Base-by-base conservation (phyloP, 2,888 invertebrate species). In the Lapara coniferarum region DNA sequence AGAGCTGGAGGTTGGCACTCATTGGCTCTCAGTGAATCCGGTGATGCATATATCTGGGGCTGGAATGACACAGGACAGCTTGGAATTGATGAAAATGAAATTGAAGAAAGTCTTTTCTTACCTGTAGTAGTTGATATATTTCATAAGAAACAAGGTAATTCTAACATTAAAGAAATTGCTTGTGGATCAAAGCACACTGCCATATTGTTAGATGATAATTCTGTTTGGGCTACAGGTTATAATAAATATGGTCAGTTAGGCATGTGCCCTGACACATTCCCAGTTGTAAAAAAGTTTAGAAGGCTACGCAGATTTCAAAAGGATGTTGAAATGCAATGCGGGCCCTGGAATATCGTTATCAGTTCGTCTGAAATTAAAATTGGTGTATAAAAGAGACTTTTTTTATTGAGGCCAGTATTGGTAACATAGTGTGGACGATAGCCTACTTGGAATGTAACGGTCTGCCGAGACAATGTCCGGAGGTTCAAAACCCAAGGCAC, bases 21-120 rank as follows among this genome's bases (percentile, higher is more conserved):
- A 69, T 95, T 96, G 67, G 97, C 96, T 12, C 85, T 98, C 10
- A 97, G 97, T 76, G 94, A 95, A 79, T 95, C 94, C 86, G 98
- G 98, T 14, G 98, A 98, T 85, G 82, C 98, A 0, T 98, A 98
- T 84, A 94, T 95, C 2, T 98, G 98, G 98, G 98, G 98, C 10
- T 98, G 97, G 96, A 98, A 98, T 89, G 96, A 96, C 73, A 95
- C 95, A 80, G 98, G 98, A 0, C 98, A 98, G 87, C 89, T 98
- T 16, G 98, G 98, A 10, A 86, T 97, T 49, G 85, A 88, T 51
- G 90, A 91, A 71, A 83, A 73, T 58, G 75, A 71, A 66, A 77
- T 78, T 66, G 72, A 80, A 14, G 84, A 84, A 73, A 92, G 87
- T 71, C 86, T 81, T 72, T 79, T 85, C 5, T 69, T 90, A 44